phyloP scores from a whole-genome alignment of 2,888 invertebrate species.

The Gnatocerus cornutus region DNA sequence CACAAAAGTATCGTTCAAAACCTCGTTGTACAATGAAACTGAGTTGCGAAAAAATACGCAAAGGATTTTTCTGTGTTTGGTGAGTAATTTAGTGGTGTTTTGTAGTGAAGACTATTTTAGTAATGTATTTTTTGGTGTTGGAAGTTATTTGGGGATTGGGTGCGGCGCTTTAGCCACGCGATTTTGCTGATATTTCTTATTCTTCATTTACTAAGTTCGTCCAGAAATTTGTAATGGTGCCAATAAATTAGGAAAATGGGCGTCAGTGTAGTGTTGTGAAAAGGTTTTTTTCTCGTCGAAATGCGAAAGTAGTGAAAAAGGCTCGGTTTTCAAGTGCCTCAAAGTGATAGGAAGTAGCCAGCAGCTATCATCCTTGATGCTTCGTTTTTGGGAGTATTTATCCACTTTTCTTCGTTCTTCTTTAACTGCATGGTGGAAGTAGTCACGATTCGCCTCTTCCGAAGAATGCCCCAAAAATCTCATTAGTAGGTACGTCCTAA shows the following conservation, averaged over 20 bases:
- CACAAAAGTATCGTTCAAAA: conserved; percentile 27
- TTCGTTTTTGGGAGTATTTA: conserved; percentile 20
- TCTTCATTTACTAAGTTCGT: conserved; percentile 54
- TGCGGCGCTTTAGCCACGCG: conserved; percentile 52
- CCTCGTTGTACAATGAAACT: conserved; percentile 15
- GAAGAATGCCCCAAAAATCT: conserved; percentile 29
- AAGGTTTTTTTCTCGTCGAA: conserved; percentile 51
- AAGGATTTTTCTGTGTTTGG: conserved; percentile 27
- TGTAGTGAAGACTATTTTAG: not conserved
- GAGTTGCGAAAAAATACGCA: conserved; percentile 15
- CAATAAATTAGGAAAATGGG: conserved; percentile 61
- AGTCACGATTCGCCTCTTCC: conserved; percentile 15
- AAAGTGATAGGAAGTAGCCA: conserved; percentile 33
- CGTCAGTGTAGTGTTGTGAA: conserved; percentile 57
- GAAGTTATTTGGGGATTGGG: conserved; percentile 19
- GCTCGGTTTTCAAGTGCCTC: conserved; percentile 21
- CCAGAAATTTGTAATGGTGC: conserved; percentile 58
- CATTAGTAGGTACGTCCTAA: conserved; percentile 35
- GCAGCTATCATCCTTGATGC: conserved; percentile 26
- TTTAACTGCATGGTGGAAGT: conserved; percentile 14
- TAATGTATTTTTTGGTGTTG: not conserved
- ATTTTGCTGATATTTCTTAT: conserved; percentile 57
- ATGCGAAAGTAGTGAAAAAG: conserved; percentile 16
- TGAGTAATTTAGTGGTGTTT: conserved; percentile 3
- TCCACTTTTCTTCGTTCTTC: conserved; percentile 14